Evolutionary conservation across 2,113 vertebrate species (phyloP).

Genomic region (Oncorhynchus tshawytscha): DNA sequence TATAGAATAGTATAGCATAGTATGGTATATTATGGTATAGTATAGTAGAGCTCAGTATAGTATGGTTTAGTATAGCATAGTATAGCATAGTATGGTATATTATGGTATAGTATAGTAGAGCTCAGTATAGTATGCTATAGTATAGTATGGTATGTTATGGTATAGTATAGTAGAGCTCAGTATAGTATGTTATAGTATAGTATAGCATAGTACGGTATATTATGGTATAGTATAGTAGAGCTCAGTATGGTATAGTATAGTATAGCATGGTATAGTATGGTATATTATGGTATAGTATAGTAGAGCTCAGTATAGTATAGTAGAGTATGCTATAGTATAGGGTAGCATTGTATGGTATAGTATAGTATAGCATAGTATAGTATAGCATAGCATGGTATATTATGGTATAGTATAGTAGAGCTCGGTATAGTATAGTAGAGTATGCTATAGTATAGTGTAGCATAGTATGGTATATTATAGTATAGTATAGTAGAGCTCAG

Average conservation of each 20-base stretch:
- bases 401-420: too few relatives aligned
- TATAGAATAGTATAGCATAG: not conserved
- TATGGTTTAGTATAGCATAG: not conserved
- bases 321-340: not conserved
- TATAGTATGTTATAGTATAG: too few relatives aligned
- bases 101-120: not conserved
- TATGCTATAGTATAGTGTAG: too few relatives aligned
- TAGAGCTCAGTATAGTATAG: rapidly evolving
- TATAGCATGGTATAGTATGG: rapidly evolving
- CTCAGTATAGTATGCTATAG: not conserved
- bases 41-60: rapidly evolving
- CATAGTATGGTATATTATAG: too few relatives aligned
- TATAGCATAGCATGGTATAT: rapidly evolving
- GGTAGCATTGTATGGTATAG: too few relatives aligned
- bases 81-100: rapidly evolving
- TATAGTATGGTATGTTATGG: too few relatives aligned
- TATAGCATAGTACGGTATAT: not conserved
- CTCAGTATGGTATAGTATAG: not conserved
- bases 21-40: not conserved
- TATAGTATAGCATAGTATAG: too few relatives aligned
- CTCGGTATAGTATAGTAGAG: too few relatives aligned
- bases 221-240: not conserved
- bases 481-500: too few relatives aligned
- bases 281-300: rapidly evolving
- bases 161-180: rapidly evolving